These are phyloP conservation scores for Eubucco bourcierii DNA, from an alignment of 2,113 vertebrate species.

Conservation along the genomic window DNA sequence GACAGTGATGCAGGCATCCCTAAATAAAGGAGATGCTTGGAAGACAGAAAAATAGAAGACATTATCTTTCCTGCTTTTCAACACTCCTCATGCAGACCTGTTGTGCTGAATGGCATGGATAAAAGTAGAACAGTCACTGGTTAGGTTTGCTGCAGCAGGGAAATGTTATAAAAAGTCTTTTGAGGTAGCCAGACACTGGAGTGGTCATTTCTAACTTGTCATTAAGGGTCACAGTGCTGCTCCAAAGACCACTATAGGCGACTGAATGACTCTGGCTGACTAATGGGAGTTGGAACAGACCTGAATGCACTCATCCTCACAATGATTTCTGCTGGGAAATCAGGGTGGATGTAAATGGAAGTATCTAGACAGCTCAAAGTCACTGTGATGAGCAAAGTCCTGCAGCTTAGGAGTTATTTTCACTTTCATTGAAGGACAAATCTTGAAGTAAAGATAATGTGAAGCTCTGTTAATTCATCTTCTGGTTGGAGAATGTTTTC, in stretches of 20 bases:
- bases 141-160: background rate
- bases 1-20: slow-evolving; percentile 6
- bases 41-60: slow-evolving; percentile 1
- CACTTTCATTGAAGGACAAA: background rate
- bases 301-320: background rate
- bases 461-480: background rate
- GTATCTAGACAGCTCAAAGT: background rate
- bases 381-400: background rate
- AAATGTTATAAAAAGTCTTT: background rate
- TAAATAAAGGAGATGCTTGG: background rate
- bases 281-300: slow-evolving; percentile 1
- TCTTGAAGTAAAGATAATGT: background rate
- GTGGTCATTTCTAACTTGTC: slow-evolving; percentile 5
- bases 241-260: background rate
- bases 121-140: background rate
- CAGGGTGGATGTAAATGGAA: background rate
- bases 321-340: slow-evolving; percentile 37
- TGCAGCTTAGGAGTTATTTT: background rate
- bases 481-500: background rate
- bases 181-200: background rate
- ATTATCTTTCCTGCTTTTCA: background rate
- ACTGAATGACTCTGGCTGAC: background rate
- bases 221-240: background rate
- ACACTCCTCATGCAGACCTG: background rate
- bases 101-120: background rate